These are phyloP conservation scores for Aramus guarauna DNA, from an alignment of 2,113 vertebrate genomes.

Conservation along the genomic window DNA sequence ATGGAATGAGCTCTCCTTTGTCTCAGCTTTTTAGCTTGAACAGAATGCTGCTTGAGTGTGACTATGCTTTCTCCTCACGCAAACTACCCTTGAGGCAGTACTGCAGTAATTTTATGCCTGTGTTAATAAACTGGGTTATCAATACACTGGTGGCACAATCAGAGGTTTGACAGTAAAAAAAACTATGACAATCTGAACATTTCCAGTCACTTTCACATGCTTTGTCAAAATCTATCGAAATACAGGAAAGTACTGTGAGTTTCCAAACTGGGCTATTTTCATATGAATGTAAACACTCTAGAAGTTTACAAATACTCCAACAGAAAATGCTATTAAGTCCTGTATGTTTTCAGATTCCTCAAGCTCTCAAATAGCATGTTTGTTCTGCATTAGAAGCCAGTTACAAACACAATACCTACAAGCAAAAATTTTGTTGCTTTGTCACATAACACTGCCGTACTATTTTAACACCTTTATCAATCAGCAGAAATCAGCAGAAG, in stretches of 20 bases:
- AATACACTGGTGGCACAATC: background rate
- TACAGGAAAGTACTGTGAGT: background rate
- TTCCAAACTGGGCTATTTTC: background rate
- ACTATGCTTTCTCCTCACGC: background rate
- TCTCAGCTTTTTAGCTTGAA: background rate
- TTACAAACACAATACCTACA: background rate
- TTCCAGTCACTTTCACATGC: background rate
- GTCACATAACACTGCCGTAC: fast-evolving
- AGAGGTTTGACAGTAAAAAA: background rate
- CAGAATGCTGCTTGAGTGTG: background rate
- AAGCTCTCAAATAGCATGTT: background rate
- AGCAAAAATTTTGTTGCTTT: background rate
- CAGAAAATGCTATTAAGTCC: background rate
- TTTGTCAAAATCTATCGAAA: background rate
- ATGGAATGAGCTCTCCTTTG: background rate
- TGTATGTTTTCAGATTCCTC: background rate
- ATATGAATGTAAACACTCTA: background rate
- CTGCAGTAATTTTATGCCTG: background rate
- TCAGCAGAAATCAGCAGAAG: background rate
- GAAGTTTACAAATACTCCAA: background rate
- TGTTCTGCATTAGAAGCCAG: background rate
- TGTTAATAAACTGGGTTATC: background rate
- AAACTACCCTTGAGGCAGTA: background rate
- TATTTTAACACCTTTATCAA: background rate
- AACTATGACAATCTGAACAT: background rate